These are phyloP conservation scores for Tenthredo notha DNA, from an alignment of 2,888 invertebrate genomes.

Conservation along the genomic window DNA sequence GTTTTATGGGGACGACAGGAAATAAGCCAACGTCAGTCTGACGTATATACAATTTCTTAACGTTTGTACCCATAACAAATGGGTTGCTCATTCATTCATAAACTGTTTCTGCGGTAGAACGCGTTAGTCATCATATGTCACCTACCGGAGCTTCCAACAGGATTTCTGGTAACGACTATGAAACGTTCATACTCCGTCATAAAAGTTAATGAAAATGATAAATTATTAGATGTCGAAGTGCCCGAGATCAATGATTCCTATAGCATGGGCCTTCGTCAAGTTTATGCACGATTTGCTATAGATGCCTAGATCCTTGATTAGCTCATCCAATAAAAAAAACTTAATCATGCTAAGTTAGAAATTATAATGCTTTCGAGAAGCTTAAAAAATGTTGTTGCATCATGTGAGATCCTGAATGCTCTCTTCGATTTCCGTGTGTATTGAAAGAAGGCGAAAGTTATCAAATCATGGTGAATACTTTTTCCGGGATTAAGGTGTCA, in stretches of 20 bases:
- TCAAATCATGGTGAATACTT: neutral
- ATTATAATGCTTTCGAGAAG: neutral
- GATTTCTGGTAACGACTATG: neutral
- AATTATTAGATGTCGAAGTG: neutral
- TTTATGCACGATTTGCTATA: neutral
- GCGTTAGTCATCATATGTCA: conserved; percentile 9
- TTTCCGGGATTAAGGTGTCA: neutral
- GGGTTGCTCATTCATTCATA: neutral
- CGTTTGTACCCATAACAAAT: conserved; percentile 11
- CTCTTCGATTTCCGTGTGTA: neutral
- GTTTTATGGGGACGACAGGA: neutral
- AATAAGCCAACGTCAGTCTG: neutral
- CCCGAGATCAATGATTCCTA: neutral
- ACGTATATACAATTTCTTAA: conserved; percentile 15
- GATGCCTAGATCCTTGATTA: neutral
- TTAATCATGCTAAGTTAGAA: neutral
- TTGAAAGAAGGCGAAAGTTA: neutral
- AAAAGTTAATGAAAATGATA: neutral
- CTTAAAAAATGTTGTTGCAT: neutral
- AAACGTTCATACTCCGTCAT: neutral
- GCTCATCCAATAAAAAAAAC: neutral
- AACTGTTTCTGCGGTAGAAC: neutral
- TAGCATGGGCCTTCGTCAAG: neutral
- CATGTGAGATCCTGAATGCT: neutral
- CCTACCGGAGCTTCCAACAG: neutral